Evolutionary conservation across 2,797 vertebrate species (phyloP).

Genomic region (Geranospiza caerulescens): DNA sequence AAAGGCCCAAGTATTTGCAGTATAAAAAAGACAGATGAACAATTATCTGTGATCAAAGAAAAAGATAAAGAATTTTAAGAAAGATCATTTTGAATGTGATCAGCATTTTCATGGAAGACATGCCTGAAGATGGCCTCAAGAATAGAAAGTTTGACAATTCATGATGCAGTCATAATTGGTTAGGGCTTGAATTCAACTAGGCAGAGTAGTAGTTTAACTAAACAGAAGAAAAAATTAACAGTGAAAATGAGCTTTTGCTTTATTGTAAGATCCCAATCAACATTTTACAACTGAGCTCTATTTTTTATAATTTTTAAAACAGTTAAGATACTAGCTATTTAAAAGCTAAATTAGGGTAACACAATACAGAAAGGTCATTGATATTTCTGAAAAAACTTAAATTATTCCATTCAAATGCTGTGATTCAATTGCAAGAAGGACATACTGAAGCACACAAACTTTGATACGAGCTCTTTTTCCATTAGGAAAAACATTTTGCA

Average conservation of each 20-base stretch:
- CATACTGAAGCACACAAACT: background rate
- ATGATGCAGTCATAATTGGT: background rate
- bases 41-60: background rate
- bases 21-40: background rate
- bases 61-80: background rate
- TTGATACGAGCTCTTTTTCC: background rate
- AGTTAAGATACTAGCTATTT: background rate
- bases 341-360: background rate
- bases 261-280: background rate
- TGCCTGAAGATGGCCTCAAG: background rate
- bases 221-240: background rate
- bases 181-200: background rate
- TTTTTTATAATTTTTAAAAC: background rate
- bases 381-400: background rate
- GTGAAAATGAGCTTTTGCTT: background rate
- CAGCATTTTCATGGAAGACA: constrained; percentile 34
- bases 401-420: constrained; percentile 13
- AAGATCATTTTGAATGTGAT: background rate
- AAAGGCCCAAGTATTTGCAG: background rate
- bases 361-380: background rate
- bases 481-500: background rate
- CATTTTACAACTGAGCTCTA: background rate
- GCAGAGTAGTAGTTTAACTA: background rate
- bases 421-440: background rate
- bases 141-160: background rate